Evolutionary conservation across 2,113 vertebrate species (phyloP).

Genomic region (Tamias sibiricus): DNA sequence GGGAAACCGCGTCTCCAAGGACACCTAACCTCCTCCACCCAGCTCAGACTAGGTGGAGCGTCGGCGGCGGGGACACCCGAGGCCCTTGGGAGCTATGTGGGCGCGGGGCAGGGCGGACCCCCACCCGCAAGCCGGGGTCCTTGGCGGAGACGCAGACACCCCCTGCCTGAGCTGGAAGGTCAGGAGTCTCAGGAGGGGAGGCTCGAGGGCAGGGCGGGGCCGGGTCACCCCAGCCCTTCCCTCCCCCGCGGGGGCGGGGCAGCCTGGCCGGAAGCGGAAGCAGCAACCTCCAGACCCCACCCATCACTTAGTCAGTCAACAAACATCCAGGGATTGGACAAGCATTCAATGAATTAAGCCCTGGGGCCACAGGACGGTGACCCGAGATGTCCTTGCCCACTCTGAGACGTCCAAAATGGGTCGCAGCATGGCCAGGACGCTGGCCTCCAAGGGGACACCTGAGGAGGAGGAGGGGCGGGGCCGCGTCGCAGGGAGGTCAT

Average conservation of each 20-base stretch:
- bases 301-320: background rate
- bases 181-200: too few species aligned
- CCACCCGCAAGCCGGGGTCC: background rate
- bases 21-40: background rate
- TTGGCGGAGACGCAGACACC: background rate
- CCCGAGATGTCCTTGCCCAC: background rate
- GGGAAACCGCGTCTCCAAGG: too few species aligned
- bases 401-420: background rate
- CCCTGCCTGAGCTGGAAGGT: background rate
- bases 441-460: background rate
- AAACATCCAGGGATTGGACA: fast-evolving
- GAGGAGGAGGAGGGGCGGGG: too few species aligned
- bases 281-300: fast-evolving
- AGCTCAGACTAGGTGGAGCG: background rate
- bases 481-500: too few species aligned
- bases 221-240: too few species aligned
- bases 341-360: background rate
- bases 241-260: too few species aligned
- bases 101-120: background rate
- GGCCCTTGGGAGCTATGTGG: too few species aligned
- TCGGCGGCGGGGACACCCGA: too few species aligned
- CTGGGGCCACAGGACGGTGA: background rate
- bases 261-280: fast-evolving
- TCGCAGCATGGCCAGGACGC: background rate
- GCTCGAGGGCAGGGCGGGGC: too few species aligned